A percentile compares a stretch with the other conserved stretches of the same genome.
These are phyloP conservation scores for Sturmia bella DNA, from an alignment of 2,888 invertebrate species.

Conservation along the genomic window DNA sequence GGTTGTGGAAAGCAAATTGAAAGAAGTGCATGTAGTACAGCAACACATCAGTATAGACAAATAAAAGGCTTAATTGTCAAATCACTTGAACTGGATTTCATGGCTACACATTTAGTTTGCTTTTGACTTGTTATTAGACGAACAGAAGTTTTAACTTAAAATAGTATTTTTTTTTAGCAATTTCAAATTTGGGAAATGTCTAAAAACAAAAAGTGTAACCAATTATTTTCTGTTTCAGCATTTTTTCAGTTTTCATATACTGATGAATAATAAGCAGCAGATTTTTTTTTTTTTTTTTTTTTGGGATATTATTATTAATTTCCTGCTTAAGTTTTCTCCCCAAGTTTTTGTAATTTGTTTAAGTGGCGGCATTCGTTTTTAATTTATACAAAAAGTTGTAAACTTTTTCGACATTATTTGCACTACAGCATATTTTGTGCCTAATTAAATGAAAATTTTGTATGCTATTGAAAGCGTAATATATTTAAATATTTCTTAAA, in stretches of 20 bases:
- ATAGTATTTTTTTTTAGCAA: conserved; percentile 6
- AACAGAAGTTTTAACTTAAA: conserved; percentile 44
- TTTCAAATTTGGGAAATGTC: too few relatives aligned
- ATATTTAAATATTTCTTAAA: conserved; percentile 41
- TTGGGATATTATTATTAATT: conserved; percentile 38
- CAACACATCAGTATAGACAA: background rate
- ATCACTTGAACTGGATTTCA: conserved; percentile 54
- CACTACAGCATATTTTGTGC: conserved; percentile 46
- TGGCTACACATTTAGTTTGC: conserved; percentile 38
- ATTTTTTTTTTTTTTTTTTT: conserved; percentile 8
- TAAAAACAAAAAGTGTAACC: too few relatives aligned
- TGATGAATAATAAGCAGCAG: background rate
- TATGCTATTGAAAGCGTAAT: conserved; percentile 47
- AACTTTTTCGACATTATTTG: background rate
- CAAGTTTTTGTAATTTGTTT: background rate
- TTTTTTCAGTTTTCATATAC: too few relatives aligned
- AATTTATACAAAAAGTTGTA: conserved; percentile 35
- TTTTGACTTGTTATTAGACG: conserved; percentile 2
- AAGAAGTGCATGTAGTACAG: background rate
- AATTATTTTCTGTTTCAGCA: too few relatives aligned
- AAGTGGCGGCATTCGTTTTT: background rate
- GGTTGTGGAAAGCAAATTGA: background rate
- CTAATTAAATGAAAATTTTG: conserved; percentile 62
- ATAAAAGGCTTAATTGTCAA: conserved; percentile 62
- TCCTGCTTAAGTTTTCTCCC: conserved; percentile 55